Base-by-base conservation (phyloP, 2,888 invertebrate genomes). In the Doris montereyensis region DNA sequence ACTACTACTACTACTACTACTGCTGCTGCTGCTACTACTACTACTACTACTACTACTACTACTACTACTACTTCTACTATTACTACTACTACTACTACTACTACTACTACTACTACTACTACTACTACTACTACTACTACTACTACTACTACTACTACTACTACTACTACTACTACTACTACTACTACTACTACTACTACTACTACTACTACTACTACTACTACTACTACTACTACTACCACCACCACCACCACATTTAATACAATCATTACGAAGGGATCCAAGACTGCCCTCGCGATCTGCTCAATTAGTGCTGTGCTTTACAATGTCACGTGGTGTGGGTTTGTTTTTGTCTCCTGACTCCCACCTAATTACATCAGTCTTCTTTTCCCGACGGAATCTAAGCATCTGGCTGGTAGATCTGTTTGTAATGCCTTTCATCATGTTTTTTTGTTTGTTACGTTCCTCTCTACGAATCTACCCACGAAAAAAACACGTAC, bases 111-210 rank as follows among this genome's bases (percentile, higher is more conserved):
- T 70, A 70, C 70, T 70, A 70, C 70, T 70, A 70, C 70, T 70
- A 70, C 70, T 70, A 70, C 70, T 70, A 70, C 70, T 70, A 70
- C 70, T 70, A 70, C 70, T 62, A 75, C 32, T 78, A 74, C 78
- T 74, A 74, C 78, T 78, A 74, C 78, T 74, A 74, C 78, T 78
- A 74, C 78, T 78, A 74, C 78, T 78, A 74, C 78, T 78, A 74
- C 74, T 78, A 13, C 62, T 74, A 74, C 78, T 62, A 65, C 74
- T 74, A 65, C 73, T 78, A 41, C 78, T 78, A 41, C 78, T 78
- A 65, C 78, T 78, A 67, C 78, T 77, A 71, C 77, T 72, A 32
- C 77, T 57, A 71, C 77, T 72, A 60, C 77, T 72, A 41, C 70
- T 71, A 52, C 77, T 71, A 70, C 70, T 71, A 52, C 77, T 71